Evolutionary conservation across 1,140 invertebrate genomes (phyloP).

Genomic region (Fopius arisanus): DNA sequence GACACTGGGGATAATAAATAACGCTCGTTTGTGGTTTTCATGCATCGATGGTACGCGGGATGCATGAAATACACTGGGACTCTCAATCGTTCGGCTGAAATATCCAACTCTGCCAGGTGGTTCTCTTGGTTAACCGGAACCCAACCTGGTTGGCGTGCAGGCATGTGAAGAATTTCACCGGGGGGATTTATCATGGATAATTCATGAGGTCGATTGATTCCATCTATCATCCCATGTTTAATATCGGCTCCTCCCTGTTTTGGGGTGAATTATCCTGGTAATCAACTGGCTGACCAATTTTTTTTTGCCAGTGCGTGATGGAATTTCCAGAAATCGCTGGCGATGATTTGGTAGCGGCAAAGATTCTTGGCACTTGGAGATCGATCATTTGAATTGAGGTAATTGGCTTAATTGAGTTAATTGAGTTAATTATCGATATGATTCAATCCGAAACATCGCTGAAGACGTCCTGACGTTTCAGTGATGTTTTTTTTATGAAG

Average conservation of each 20-base stretch:
- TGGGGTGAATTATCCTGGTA: neutral
- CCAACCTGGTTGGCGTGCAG: slow-evolving; percentile 13
- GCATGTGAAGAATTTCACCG: slow-evolving; percentile 14
- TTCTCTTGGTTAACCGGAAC: slow-evolving; percentile 26
- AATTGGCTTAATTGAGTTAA: too few species aligned
- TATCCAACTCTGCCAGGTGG: slow-evolving; percentile 9
- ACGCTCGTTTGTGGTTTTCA: slow-evolving; percentile 30
- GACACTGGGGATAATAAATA: slow-evolving; percentile 23
- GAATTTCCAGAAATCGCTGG: too few species aligned
- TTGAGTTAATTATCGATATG: too few species aligned
- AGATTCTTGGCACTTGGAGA: too few species aligned
- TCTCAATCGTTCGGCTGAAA: slow-evolving; percentile 15
- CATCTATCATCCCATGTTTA: neutral
- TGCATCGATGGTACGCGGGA: slow-evolving; percentile 8
- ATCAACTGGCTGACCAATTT: neutral
- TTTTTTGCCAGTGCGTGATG: neutral
- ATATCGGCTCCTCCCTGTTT: neutral
- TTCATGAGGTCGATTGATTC: slow-evolving; percentile 17
- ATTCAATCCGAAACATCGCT: too few species aligned
- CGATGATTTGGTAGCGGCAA: too few species aligned
- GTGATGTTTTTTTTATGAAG: too few species aligned
- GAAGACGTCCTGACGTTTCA: too few species aligned
- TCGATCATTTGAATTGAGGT: too few species aligned
- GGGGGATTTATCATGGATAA: slow-evolving; percentile 10
- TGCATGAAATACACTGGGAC: neutral